Conservation (phyloP, 2,113 vertebrate genomes). For the Crocuta crocuta region DNA sequence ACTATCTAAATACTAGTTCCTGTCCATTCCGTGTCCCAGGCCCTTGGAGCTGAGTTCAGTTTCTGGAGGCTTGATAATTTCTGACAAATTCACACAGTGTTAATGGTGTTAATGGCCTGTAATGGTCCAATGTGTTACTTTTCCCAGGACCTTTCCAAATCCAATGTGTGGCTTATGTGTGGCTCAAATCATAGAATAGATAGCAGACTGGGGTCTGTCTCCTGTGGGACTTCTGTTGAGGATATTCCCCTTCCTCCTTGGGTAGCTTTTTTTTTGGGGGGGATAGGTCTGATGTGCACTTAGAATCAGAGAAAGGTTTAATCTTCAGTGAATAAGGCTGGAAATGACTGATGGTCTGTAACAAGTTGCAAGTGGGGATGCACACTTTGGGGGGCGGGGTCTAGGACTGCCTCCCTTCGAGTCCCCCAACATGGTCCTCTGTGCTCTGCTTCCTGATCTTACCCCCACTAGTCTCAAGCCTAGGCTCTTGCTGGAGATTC, state of each 20-base stretch:
- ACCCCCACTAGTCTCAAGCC: not conserved
- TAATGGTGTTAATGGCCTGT: constrained; percentile 71
- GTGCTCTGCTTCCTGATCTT: not conserved
- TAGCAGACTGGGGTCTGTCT: constrained; percentile 39
- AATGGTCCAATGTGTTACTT: constrained; percentile 70
- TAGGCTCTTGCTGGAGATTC: not conserved
- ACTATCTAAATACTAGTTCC: not conserved
- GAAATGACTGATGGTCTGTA: constrained; percentile 45
- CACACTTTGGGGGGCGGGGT: not conserved
- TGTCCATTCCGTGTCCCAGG: not conserved
- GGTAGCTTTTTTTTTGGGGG: not conserved
- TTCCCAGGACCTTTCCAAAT: constrained; percentile 68
- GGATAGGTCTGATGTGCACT: not conserved
- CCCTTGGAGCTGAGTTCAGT: constrained; percentile 37
- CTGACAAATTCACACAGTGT: constrained; percentile 68
- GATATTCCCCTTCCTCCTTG: not conserved
- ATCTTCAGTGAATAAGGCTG: not conserved
- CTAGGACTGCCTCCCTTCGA: not conserved
- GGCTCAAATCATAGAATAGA: constrained; percentile 61
- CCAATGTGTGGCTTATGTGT: not conserved
- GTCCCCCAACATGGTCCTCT: not conserved
- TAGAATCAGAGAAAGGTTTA: constrained; percentile 40
- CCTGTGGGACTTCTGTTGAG: not conserved
- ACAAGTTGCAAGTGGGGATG: not conserved
- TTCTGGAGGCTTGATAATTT: constrained; percentile 69